Base-by-base conservation (phyloP, 1,140 invertebrate species). In the Cotesia glomerata region DNA sequence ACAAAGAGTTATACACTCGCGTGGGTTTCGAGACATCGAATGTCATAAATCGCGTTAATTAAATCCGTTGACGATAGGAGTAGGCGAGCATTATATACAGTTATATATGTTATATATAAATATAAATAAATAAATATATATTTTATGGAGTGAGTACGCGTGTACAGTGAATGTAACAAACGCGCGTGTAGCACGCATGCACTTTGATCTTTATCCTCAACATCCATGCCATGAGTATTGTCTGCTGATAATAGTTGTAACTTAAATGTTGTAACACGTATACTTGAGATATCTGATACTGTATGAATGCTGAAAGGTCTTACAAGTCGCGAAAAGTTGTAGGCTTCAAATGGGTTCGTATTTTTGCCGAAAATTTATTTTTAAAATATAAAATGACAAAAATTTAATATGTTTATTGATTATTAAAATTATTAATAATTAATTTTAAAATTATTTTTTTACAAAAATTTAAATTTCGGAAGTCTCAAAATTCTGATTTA, bases 21-120 rank as follows among this genome's bases (percentile, higher is more conserved):
- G 62, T 66, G 62, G 62, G 70, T 65, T 58, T 56, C 65, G 65
- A 56, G 54, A 69, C 62, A 58, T 62, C 69, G 58, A 68, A 14
- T 45, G 18, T 69, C 75, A 78, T 79, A 79, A 80, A 79, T 80
- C 74, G 75, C 58, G 70, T 75, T 78, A 78, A 80, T 79, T 77
- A 80, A 80, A 80, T 77, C 75, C 52, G 49, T 7, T 45, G 51
- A 69, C 70, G 69, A 63, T 62, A 62, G 61, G 62, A 64, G 69
- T 64, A 64, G 69, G 69, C 52, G 62, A 51, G 39, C 62, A 65
- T 39, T 39, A 16, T 49, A 68, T 52, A 13, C 34, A 34, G 5
- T 32, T 63, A 16, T 39, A 63, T 52, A 56, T 45, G 11, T 45
- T 45, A 8, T 45, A 45, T 7, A 45, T 2, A 45, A 9, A 7